Evolutionary conservation across 35 echinoderm and acorn worm genomes (phyloP), one percentile per base, ranked within the genome.

Genomic region (Patiria miniata): DNA sequence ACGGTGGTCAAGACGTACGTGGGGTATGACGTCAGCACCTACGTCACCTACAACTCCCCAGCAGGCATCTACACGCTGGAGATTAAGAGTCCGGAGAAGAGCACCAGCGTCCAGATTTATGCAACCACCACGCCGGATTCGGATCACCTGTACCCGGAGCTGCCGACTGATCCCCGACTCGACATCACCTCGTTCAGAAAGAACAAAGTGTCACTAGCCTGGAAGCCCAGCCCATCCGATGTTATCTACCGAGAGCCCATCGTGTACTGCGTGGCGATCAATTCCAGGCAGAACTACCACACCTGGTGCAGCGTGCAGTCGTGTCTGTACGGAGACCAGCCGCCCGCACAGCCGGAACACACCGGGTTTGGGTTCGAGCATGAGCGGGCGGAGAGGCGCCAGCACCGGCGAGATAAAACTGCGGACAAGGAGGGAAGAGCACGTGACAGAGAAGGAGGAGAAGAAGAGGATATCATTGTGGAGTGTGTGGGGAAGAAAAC

Each of bases 401-500:
- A 76, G 16, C 39, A 44, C 26, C 59, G 84, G 30, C 30, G 51
- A 52, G 40, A 53, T 12, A 19, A 33, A 7, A 44, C 23, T 51
- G 5, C 32, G 18, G 54, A 69, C 38, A 60, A 40, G 37, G 56
- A 61, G 36, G 42, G 42, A 29, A 30, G 85, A 3, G 85, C 77
- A 9, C 37, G 87, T 19, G 53, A 77, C 44, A 37, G 38, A 58
- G 81, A 81, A 16, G 51, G 37, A 40, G 26, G 18, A 15, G 40
- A 90, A 16, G 81, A 94, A 52, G 88, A 84, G 5, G 77, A 91
- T 21, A 54, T 98, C 21, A 78, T 79, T 21, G 55, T 98, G 17
- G 95, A 98, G 57, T 98, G 95, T 40, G 89, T 98, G 15, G 95
- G 95, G 0, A 54, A 68, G 40, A 98, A 98, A 54, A 98, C 89